Evolutionary conservation across 2,797 vertebrate species (phyloP), one percentile per base, ranked within the genome.

Genomic region (Sebastes kiyomatsui): DNA sequence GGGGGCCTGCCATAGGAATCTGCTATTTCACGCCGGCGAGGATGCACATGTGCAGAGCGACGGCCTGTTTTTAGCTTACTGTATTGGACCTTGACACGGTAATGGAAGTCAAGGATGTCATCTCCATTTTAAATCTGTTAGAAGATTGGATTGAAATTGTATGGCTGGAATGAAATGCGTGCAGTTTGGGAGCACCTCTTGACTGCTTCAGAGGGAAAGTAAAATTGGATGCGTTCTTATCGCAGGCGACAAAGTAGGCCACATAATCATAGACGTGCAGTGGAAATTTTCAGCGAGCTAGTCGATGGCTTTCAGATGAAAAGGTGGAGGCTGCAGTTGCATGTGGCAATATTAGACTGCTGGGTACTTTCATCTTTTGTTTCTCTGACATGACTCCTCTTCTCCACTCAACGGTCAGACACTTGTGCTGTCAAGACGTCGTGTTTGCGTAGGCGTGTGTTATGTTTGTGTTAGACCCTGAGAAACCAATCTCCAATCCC

Each of bases 141-240:
- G 61, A 65, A 88, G 85, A 88, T 79, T 83, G 85, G 80, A 85
- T 85, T 81, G 81, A 77, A 91, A 92, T 86, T 86, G 87, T 62
- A 10, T 30, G 60, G 69, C 59, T 59, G 61, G 61, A 73, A 72
- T 83, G 71, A 79, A 81, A 79, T 67, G 66, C 59, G 2, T 61
- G 60, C 49, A 33, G 42, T 87, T 89, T 73, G 58, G 13, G 1
- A 68, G 77, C 82, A 84, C n/a, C 77, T 79, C 72, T 75, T 49
- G 72, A 82, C 71, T 71, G 4, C 52, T 69, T 84, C 46, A 14
- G 35, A 72, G 27, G 61, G 49, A 85, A 54, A 75, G 67, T 56
- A 4, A 82, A 87, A 90, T 90, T 84, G 72, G 75, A 90, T 82
- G 79, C 65, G 7, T 86, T 85, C 80, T 86, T 85, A 85, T 87